phyloP scores from a whole-genome alignment of 2,888 invertebrate genomes.

The Yponomeuta malinellus region DNA sequence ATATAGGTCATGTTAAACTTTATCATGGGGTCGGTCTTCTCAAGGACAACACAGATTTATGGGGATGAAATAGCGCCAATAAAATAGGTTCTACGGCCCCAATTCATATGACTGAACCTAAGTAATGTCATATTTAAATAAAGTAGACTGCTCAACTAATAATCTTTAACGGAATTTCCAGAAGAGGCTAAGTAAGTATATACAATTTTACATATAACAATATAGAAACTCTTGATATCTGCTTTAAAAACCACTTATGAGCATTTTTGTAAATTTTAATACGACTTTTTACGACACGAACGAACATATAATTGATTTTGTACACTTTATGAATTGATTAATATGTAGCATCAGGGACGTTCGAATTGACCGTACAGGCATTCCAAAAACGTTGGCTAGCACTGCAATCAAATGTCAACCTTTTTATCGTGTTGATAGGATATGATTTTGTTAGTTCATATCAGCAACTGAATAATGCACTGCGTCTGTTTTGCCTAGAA shows the following conservation, averaged over 20 bases:
- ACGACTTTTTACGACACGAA: neutral
- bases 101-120: no score
- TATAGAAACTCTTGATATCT: conserved; percentile 18
- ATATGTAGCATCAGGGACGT: neutral
- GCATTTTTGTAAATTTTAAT: conserved; percentile 8
- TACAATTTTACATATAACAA: conserved; percentile 21
- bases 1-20: no score
- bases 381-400: conserved; percentile 1
- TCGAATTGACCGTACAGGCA: neutral
- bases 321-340: neutral
- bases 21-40: no score
- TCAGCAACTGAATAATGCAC: neutral
- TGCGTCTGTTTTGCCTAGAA: neutral
- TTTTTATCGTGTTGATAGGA: neutral
- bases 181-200: conserved; percentile 20
- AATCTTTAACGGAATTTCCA: conserved; percentile 18
- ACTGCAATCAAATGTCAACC: neutral
- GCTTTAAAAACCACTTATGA: neutral
- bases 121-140: neutral
- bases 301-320: conserved; percentile 3
- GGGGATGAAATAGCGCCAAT: no score
- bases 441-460: neutral
- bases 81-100: no score
- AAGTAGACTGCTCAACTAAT: conserved; percentile 22
- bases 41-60: no score